Base-by-base conservation (phyloP, 2,888 invertebrate genomes). In the Cerastis rubricosa region DNA sequence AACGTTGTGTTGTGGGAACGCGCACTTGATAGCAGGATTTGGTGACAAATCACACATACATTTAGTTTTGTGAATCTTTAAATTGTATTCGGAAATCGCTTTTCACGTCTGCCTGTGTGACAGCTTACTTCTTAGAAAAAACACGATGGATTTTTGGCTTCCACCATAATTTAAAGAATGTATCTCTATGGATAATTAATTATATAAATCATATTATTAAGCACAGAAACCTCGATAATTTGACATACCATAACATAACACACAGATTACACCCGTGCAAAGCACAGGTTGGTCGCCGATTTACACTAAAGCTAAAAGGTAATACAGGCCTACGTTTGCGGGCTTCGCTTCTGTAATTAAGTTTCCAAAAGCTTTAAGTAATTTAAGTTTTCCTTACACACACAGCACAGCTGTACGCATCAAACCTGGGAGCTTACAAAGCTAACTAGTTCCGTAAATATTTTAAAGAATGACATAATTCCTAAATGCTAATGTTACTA, bases 401-500 rank as follows among this genome's bases (percentile, higher is more conserved):
- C 29, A 17, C 8, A 80, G 25, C 17, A 7, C 17, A 49, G 12
- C 11, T 35, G 40, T 22, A 4, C 14, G 67, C 0, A 76, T 25
- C 7, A 76, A 76, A 57, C 12, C 45, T 19, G 9, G 19, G 12
- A 77, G 40, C 40, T 68, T 25, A 54, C 47, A 49, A 61, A 49
- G 45, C 14, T 29, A 14, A 51, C 40, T 12, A 70, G 47, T 49
- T 43, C 17, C 51, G 45, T 59, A 45, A 45, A 75, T 59, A 45
- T 66, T 68, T 69, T 45, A 54, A 51, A 65, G n/a, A 66, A 76
- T 43, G 8, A 43, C n/a, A 35, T 25, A n/a, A 47, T 51, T 45
- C 22, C 35, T 40, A 43, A 80, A 78, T 35, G 49, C 65, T 45
- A 74, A 59, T 45, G 12, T 67, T 63, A 29, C 11, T 22, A 14